Conservation (phyloP, 1,140 invertebrate genomes). For the Bicyclus anynana region DNA sequence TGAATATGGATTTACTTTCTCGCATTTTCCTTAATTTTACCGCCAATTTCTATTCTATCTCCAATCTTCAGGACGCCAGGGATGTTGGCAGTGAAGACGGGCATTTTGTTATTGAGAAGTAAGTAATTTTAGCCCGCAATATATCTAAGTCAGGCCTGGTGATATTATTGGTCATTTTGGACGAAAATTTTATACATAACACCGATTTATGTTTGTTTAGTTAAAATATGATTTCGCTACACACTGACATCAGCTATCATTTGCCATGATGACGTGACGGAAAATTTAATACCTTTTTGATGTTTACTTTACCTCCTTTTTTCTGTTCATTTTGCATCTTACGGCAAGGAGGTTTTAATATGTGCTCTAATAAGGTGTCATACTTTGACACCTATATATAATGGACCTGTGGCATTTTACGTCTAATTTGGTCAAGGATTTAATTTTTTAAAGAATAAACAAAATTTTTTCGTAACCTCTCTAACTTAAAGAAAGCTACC, state of each 20-base stretch:
- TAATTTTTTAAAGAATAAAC: too few relatives aligned
- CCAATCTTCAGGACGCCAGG: constrained; percentile 62
- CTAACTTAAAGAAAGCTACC: too few relatives aligned
- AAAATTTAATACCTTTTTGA: too few relatives aligned
- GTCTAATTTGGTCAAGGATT: too few relatives aligned
- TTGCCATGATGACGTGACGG: constrained; percentile 3
- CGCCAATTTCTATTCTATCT: constrained; percentile 68
- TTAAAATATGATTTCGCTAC: constrained; percentile 4
- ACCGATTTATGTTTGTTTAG: constrained; percentile 31
- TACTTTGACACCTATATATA: too few relatives aligned
- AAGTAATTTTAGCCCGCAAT: constrained; percentile 29
- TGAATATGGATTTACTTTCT: constrained; percentile 49
- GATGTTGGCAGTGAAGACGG: constrained; percentile 67
- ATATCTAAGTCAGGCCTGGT: constrained; percentile 41
- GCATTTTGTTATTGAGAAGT: constrained; percentile 44
- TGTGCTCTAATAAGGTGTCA: too few relatives aligned
- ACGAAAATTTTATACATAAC: constrained; percentile 66
- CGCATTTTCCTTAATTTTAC: constrained; percentile 67
- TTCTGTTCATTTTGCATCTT: too few relatives aligned
- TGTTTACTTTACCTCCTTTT: too few relatives aligned
- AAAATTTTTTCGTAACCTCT: too few relatives aligned
- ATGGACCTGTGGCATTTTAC: too few relatives aligned
- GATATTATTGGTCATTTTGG: constrained; percentile 62
- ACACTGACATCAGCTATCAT: constrained; percentile 1
- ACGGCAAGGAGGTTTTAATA: too few relatives aligned